Evolutionary conservation across 1,140 invertebrate species (phyloP).

Genomic region (Micrasema longulum): DNA sequence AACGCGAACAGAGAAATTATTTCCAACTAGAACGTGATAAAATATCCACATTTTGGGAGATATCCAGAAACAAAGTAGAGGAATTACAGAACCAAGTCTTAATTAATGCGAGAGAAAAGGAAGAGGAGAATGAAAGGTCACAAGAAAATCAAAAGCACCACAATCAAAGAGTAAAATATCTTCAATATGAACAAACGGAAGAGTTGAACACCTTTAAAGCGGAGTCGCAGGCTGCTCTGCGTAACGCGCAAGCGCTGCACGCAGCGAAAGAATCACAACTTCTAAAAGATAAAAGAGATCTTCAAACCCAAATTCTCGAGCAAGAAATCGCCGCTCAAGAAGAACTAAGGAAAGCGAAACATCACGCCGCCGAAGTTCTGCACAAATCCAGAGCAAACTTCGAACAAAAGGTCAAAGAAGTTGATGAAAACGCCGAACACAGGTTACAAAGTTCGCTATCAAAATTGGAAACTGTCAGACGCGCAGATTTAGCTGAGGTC

Average conservation of each 20-base stretch:
- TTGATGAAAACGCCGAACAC: constrained; percentile 83
- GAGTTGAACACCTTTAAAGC: constrained; percentile 65
- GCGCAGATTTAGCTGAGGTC: constrained; percentile 84
- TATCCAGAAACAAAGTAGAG: constrained; percentile 79
- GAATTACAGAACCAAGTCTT: constrained; percentile 17
- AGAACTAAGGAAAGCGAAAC: constrained; percentile 28
- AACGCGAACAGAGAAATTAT: constrained; percentile 93
- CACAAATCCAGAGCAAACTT: constrained; percentile 77
- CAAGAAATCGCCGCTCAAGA: constrained; percentile 68
- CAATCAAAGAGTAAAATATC: constrained; percentile 45
- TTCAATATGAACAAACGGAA: constrained; percentile 44
- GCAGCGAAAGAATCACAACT: constrained; percentile 80
- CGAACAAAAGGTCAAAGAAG: constrained; percentile 79
- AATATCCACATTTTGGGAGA: constrained; percentile 92
- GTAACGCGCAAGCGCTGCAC: constrained; percentile 81
- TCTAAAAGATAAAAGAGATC: constrained; percentile 80
- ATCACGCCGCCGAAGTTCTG: background rate
- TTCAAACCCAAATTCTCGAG: constrained; percentile 81
- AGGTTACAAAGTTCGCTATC: constrained; percentile 79
- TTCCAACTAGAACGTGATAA: constrained; percentile 96
- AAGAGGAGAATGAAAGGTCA: constrained; percentile 56
- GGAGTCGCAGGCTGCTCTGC: constrained; percentile 80
- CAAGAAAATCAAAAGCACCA: constrained; percentile 57
- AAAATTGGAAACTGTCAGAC: constrained; percentile 78
- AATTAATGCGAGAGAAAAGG: constrained; percentile 45